These are phyloP conservation scores for Slavum lentiscoides DNA, from an alignment of 2,888 invertebrate genomes.

Conservation along the genomic window DNA sequence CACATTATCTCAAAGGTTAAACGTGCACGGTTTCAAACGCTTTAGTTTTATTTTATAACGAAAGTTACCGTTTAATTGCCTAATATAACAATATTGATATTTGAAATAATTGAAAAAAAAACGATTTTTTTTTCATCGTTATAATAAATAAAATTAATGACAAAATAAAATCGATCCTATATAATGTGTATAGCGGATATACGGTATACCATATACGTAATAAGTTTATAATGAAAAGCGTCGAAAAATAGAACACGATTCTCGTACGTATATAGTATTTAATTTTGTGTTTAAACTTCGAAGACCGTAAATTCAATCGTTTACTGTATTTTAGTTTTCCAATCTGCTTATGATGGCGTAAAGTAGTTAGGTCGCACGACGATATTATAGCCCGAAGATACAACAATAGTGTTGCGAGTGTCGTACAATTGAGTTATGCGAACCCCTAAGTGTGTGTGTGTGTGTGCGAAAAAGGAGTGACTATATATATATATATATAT, in stretches of 20 bases:
- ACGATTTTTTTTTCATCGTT: too few species aligned
- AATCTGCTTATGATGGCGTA: slow-evolving; percentile 15
- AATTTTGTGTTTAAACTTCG: background rate
- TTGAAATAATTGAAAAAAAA: background rate
- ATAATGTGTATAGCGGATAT: too few species aligned
- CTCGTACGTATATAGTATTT: background rate
- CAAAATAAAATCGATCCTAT: too few species aligned
- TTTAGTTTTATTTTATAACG: background rate
- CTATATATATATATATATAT: too few species aligned
- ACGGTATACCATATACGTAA: too few species aligned
- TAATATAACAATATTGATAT: background rate
- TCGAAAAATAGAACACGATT: background rate
- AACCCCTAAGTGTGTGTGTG: background rate
- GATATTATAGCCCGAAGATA: background rate
- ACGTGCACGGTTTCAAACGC: background rate
- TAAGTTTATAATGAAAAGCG: too few species aligned
- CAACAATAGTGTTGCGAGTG: slow-evolving; percentile 5
- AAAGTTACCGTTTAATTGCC: background rate
- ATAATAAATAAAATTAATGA: too few species aligned
- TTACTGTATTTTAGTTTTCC: slow-evolving; percentile 15
- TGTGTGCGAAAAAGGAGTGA: background rate
- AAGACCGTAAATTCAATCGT: background rate
- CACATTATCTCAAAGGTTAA: background rate
- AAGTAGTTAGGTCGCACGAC: background rate
- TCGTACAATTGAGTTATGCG: slow-evolving; percentile 18